A percentile compares a stretch with the other conserved stretches of the same genome.
These are phyloP conservation scores for Acanthosepion pharaonis DNA, from an alignment of 2,888 invertebrate species.

Conservation along the genomic window DNA sequence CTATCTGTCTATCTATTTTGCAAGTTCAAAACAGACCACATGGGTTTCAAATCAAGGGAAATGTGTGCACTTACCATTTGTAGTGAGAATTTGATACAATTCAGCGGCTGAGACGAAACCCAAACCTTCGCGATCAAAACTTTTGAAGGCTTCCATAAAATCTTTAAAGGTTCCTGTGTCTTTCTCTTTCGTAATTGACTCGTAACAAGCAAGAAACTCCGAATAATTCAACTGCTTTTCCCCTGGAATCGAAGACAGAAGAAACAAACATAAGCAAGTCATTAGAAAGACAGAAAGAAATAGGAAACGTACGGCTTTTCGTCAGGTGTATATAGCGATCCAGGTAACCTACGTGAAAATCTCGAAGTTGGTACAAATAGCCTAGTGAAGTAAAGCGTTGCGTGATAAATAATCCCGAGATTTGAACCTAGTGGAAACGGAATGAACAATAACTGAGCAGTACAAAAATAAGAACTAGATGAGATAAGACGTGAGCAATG, in stretches of 20 bases:
- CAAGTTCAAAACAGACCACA: neutral
- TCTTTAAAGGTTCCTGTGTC: slow-evolving; percentile 98
- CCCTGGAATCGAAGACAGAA: slow-evolving; percentile 70
- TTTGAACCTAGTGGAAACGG: too few species aligned
- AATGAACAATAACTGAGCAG: too few species aligned
- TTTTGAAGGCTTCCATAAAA: slow-evolving; percentile 98
- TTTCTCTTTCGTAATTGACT: slow-evolving; percentile 96
- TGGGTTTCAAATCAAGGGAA: too few species aligned
- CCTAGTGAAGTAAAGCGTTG: too few species aligned
- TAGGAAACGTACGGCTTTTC: neutral
- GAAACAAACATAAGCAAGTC: too few species aligned
- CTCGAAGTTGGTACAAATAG: too few species aligned
- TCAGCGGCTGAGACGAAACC: slow-evolving; percentile 97
- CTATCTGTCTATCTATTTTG: too few species aligned
- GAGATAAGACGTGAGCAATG: too few species aligned
- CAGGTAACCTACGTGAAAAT: too few species aligned
- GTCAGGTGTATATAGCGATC: too few species aligned
- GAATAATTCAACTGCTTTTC: slow-evolving; percentile 95
- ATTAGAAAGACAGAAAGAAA: neutral
- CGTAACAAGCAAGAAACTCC: slow-evolving; percentile 98
- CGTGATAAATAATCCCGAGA: too few species aligned
- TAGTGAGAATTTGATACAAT: slow-evolving; percentile 93
- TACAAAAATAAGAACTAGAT: too few species aligned
- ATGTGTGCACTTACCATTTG: slow-evolving; percentile 82
- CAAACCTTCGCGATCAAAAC: slow-evolving; percentile 98